Evolutionary conservation across 1,140 invertebrate genomes (phyloP).

Genomic region (Cydia fagiglandana): DNA sequence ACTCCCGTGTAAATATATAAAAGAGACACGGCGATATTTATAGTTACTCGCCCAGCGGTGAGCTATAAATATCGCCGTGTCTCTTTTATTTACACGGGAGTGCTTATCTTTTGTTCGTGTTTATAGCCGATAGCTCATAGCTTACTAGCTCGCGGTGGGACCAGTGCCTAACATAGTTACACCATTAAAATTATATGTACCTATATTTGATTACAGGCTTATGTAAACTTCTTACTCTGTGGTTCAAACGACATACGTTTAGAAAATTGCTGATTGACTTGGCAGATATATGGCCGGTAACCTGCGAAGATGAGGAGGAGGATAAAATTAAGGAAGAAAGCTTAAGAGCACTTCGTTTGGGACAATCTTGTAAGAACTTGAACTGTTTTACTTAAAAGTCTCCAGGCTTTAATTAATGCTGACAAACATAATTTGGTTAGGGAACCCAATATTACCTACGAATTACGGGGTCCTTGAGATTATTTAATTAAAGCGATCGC

Average conservation of each 20-base stretch:
- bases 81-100: too few species aligned
- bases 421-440: not conserved
- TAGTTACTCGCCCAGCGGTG: too few species aligned
- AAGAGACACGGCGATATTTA: too few species aligned
- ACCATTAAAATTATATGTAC: not conserved
- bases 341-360: slow-evolving; percentile 49
- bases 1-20: too few species aligned
- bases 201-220: slow-evolving; percentile 51
- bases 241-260: slow-evolving; percentile 58
- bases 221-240: slow-evolving; percentile 62
- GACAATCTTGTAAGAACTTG: slow-evolving; percentile 54
- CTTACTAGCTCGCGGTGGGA: too few species aligned
- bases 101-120: too few species aligned
- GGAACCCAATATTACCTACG: not conserved
- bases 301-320: slow-evolving; percentile 48
- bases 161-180: too few species aligned
- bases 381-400: slow-evolving; percentile 3
- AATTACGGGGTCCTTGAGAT: not conserved
- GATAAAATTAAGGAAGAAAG: slow-evolving; percentile 54
- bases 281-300: slow-evolving; percentile 60
- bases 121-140: too few species aligned
- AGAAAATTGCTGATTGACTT: slow-evolving; percentile 55
- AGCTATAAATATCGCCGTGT: too few species aligned
- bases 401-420: not conserved
- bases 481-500: not conserved